phyloP scores from a whole-genome alignment of 2,113 vertebrate species.

The Cichladusa arquata region DNA sequence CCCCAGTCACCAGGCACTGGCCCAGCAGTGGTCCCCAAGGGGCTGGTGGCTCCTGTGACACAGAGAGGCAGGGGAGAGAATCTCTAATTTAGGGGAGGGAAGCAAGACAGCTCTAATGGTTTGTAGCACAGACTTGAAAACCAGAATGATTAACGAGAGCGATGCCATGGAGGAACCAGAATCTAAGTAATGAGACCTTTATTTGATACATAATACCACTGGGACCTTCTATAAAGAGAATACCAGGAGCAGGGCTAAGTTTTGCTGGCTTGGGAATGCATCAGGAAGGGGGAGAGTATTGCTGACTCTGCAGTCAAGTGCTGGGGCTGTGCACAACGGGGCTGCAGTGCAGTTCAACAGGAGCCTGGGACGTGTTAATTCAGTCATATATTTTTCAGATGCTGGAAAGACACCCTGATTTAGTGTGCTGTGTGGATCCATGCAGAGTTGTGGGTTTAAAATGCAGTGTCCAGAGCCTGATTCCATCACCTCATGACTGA shows the following conservation, averaged over 20 bases:
- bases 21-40: neutral
- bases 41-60: neutral
- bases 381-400: constrained; percentile 23
- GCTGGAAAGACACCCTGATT: constrained; percentile 13
- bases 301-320: constrained; percentile 32
- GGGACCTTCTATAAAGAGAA: constrained; percentile 52
- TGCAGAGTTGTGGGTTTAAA: neutral
- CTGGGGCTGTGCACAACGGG: neutral
- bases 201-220: constrained; percentile 55
- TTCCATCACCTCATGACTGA: neutral
- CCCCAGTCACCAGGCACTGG: neutral
- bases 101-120: rapidly evolving
- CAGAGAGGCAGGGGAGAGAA: neutral
- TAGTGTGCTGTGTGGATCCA: neutral
- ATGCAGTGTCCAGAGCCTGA: neutral
- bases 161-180: neutral
- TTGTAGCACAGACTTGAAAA: neutral
- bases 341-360: neutral
- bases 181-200: constrained; percentile 59
- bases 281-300: neutral
- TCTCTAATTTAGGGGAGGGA: neutral
- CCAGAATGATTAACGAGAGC: constrained; percentile 52
- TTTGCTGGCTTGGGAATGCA: neutral
- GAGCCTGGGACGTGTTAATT: constrained; percentile 31
- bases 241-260: neutral